Evolutionary conservation across 2,888 invertebrate genomes (phyloP).

Genomic region (Mesopsocus fuscifrons): DNA sequence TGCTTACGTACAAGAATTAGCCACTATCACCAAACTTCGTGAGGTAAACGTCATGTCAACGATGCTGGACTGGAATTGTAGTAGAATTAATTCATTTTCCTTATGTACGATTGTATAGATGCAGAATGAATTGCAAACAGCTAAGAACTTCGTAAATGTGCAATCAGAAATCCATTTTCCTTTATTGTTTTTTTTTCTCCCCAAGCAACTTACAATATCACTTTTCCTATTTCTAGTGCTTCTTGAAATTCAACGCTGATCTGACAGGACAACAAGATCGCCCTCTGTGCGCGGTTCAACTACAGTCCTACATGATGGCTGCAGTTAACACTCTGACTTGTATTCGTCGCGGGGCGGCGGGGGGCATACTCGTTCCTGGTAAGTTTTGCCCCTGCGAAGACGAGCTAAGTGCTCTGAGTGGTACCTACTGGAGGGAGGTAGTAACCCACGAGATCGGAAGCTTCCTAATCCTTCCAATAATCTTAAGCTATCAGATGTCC

Average conservation of each 20-base stretch:
- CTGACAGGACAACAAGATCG: constrained; percentile 38
- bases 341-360: constrained; percentile 38
- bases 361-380: constrained; percentile 24
- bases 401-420: neutral
- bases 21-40: too few relatives aligned
- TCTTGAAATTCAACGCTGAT: constrained; percentile 45
- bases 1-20: constrained; percentile 11
- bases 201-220: too few relatives aligned
- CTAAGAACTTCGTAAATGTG: neutral
- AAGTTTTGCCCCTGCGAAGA: constrained; percentile 19
- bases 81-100: too few relatives aligned
- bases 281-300: constrained; percentile 73
- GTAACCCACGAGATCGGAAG: too few relatives aligned
- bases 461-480: too few relatives aligned
- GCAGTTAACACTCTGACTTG: constrained; percentile 74
- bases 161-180: too few relatives aligned
- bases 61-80: too few relatives aligned
- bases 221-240: constrained; percentile 27
- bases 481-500: too few relatives aligned
- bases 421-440: too few relatives aligned
- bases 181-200: too few relatives aligned
- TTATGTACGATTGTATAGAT: too few relatives aligned
- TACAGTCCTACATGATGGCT: constrained; percentile 77
- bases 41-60: too few relatives aligned
- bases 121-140: constrained; percentile 1